Evolutionary conservation across 2,888 invertebrate genomes (phyloP).

Genomic region (Operophtera brumata): DNA sequence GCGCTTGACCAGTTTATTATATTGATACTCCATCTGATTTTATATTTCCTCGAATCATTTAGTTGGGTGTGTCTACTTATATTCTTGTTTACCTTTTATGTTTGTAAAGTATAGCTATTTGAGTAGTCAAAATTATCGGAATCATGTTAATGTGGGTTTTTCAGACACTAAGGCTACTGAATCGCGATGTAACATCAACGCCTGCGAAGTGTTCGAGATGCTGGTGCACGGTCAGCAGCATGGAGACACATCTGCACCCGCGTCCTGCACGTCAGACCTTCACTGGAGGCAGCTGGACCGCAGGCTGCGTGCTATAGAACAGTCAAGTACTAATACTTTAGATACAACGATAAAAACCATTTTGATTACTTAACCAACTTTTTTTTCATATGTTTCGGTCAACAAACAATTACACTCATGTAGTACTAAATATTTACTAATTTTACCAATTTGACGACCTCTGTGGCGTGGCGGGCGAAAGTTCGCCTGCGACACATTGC

Average conservation of each 20-base stretch:
- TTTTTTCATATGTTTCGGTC: too few species aligned
- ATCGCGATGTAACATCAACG: conserved; percentile 69
- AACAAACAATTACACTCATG: too few species aligned
- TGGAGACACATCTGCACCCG: conserved; percentile 36
- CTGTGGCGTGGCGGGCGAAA: too few species aligned
- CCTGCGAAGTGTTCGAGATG: conserved; percentile 78
- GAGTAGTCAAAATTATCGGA: background rate
- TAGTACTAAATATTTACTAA: too few species aligned
- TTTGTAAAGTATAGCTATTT: background rate
- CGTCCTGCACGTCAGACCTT: conserved; percentile 58
- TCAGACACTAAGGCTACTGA: conserved; percentile 43
- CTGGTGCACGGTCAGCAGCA: conserved; percentile 45
- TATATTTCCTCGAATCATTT: background rate
- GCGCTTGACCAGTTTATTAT: too few species aligned
- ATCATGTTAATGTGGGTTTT: background rate
- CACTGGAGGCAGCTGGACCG: conserved; percentile 82
- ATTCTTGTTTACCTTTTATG: background rate
- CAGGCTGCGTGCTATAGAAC: conserved; percentile 84
- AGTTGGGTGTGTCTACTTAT: background rate
- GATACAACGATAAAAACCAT: background rate
- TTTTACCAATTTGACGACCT: too few species aligned
- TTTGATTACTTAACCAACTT: background rate
- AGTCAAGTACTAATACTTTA: conserved; percentile 75
- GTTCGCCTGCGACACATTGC: too few species aligned
- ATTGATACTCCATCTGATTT: background rate